Percentiles rank a stretch among this genome's conserved stretches.
Conservation (phyloP, 2,888 invertebrate species). For the Steromphala cineraria region DNA sequence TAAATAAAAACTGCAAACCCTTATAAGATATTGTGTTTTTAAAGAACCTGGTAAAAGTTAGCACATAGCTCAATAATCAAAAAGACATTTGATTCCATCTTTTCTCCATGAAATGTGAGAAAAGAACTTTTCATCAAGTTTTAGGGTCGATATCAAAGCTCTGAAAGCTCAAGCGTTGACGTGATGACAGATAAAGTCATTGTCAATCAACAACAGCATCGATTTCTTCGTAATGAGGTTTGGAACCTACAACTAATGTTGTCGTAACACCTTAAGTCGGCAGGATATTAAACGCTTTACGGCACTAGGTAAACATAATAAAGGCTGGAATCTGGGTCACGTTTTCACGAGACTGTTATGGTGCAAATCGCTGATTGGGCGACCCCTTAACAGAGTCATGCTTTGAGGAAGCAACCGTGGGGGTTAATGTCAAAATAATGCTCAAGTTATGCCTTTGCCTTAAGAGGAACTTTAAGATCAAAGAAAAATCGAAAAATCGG, state of each 20-base stretch:
- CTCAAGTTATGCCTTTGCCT: too few species aligned
- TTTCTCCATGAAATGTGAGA: neutral
- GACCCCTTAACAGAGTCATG: too few species aligned
- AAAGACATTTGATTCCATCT: neutral
- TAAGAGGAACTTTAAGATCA: too few species aligned
- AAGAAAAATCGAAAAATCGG: too few species aligned
- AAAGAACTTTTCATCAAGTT: neutral
- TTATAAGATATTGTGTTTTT: too few species aligned
- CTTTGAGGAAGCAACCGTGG: too few species aligned
- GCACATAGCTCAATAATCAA: too few species aligned
- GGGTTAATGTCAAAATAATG: too few species aligned
- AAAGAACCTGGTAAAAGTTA: too few species aligned
- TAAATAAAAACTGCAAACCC: too few species aligned
- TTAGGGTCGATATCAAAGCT: neutral
- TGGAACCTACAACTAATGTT: neutral
- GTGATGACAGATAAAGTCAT: neutral
- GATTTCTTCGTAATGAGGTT: neutral
- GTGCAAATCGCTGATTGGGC: too few species aligned
- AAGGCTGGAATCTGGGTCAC: neutral
- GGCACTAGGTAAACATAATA: conserved; percentile 6
- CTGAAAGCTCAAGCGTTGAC: neutral
- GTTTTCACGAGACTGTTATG: too few species aligned
- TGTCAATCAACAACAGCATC: neutral
- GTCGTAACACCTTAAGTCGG: neutral
- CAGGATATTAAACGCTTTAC: conserved; percentile 2